Evolutionary conservation across 2,888 invertebrate species (phyloP).

Genomic region (Caenorhabditis wallacei): DNA sequence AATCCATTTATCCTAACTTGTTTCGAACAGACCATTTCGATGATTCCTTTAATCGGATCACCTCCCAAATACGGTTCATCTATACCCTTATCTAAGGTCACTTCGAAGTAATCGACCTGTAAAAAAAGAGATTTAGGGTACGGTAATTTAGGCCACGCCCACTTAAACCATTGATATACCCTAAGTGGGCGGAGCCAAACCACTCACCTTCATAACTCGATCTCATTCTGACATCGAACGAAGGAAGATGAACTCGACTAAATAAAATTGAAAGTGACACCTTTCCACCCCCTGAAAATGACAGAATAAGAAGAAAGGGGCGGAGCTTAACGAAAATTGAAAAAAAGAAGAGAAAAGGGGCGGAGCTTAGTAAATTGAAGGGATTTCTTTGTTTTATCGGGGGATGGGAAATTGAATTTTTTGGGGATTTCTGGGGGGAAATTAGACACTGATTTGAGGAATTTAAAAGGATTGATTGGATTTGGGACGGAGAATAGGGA

Average conservation of each 20-base stretch:
- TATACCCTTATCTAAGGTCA: slow-evolving; percentile 75
- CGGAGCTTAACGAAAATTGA: not conserved
- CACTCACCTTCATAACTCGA: slow-evolving; percentile 59
- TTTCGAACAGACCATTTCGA: slow-evolving; percentile 75
- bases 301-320: not conserved
- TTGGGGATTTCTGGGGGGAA: not conserved
- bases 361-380: not conserved
- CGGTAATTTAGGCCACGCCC: no score
- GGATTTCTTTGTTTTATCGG: not conserved
- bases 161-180: no score
- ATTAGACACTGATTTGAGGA: not conserved
- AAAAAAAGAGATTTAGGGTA: no score
- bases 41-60: slow-evolving; percentile 74
- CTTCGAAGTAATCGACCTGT: slow-evolving; percentile 80
- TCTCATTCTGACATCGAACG: slow-evolving; percentile 63
- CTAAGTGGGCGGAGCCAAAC: not conserved
- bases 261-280: not conserved
- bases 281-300: not conserved
- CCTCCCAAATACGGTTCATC: slow-evolving; percentile 78
- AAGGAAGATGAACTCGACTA: not conserved
- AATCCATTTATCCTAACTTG: slow-evolving; percentile 76
- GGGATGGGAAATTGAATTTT: not conserved
- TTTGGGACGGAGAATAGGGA: not conserved
- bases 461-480: slow-evolving; percentile 1
- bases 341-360: not conserved